Conservation (phyloP, 2,888 invertebrate species). For the Papilio demoleus region DNA sequence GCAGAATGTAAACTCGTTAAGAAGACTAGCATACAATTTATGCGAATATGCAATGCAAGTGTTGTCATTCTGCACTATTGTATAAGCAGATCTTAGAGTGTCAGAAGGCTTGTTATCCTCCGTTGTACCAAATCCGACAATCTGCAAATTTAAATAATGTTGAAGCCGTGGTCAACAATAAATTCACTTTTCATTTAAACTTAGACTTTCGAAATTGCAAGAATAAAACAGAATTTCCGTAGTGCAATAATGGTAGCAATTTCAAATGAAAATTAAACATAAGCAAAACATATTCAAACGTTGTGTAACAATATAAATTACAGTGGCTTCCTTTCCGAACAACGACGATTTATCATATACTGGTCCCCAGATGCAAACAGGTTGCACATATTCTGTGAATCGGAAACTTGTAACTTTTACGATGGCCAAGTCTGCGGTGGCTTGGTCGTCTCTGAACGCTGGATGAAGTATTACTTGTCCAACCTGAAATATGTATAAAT, state of each 20-base stretch:
- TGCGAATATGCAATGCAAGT: conserved; percentile 77
- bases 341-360: conserved; percentile 66
- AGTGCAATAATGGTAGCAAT: not conserved
- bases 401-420: conserved; percentile 62
- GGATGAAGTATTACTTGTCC: conserved; percentile 67
- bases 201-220: not conserved
- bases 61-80: conserved; percentile 78
- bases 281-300: not conserved
- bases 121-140: conserved; percentile 84
- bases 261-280: not conserved
- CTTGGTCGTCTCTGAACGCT: conserved; percentile 54
- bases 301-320: conserved; percentile 48
- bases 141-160: conserved; percentile 57
- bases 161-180: no score
- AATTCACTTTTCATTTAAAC: not conserved
- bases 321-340: conserved; percentile 66
- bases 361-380: conserved; percentile 76
- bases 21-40: conserved; percentile 75
- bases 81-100: conserved; percentile 72
- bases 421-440: conserved; percentile 74
- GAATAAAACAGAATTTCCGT: no score
- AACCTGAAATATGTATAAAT: conserved; percentile 57
- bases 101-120: conserved; percentile 81
- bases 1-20: conserved; percentile 85
- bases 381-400: conserved; percentile 72